A percentile compares a stretch with the other conserved stretches of the same genome.
These are phyloP conservation scores for Eurypyga helias DNA, from an alignment of 2,113 vertebrate genomes.

Conservation along the genomic window DNA sequence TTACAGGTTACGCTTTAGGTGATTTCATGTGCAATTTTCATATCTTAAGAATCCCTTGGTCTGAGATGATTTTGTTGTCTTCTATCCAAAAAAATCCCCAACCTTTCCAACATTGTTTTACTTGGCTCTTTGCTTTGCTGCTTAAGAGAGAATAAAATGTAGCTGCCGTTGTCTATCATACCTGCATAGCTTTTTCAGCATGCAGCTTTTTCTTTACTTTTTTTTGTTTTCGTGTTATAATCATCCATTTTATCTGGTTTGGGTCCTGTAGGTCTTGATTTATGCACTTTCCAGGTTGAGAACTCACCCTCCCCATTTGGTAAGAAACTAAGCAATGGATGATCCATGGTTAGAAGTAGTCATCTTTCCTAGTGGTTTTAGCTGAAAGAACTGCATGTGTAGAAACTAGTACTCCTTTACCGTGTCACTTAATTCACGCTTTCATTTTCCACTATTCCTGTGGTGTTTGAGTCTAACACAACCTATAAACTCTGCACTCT, in stretches of 20 bases:
- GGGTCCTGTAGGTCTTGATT: slow-evolving; percentile 99
- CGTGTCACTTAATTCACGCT: slow-evolving; percentile 69
- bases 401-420: slow-evolving; percentile 33
- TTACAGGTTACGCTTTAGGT: neutral
- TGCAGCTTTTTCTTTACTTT: slow-evolving; percentile 54
- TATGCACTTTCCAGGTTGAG: slow-evolving; percentile 98
- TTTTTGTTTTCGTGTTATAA: slow-evolving; percentile 78
- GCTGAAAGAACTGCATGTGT: slow-evolving; percentile 72
- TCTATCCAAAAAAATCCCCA: neutral
- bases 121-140: slow-evolving; percentile 56
- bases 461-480: slow-evolving; percentile 21
- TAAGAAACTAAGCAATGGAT: slow-evolving; percentile 87
- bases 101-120: slow-evolving; percentile 2
- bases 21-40: neutral
- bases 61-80: neutral
- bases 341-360: slow-evolving; percentile 83
- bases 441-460: slow-evolving; percentile 21
- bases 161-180: slow-evolving; percentile 51
- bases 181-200: slow-evolving; percentile 59
- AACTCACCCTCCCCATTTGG: slow-evolving; percentile 92
- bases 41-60: neutral
- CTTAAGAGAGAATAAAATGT: slow-evolving; percentile 7
- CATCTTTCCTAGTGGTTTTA: slow-evolving; percentile 62
- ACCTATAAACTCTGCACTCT: neutral
- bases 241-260: slow-evolving; percentile 93